Base-by-base conservation (phyloP, 2,797 vertebrate genomes). In the Chelon auratus region DNA sequence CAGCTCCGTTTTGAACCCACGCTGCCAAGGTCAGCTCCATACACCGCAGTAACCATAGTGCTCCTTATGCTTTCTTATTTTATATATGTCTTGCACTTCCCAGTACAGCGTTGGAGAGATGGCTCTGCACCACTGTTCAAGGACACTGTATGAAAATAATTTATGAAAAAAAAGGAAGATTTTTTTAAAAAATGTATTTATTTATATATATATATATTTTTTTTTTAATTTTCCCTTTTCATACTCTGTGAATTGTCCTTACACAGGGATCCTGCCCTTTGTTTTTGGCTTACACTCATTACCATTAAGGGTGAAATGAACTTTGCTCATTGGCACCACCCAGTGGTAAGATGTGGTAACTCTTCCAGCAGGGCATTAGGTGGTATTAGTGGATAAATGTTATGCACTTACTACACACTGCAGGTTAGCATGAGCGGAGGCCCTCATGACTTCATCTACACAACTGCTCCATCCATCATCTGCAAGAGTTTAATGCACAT, bases 1-100 rank as follows among this genome's bases (percentile, higher is more conserved):
- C 77, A 18, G 68, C 76, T 75, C 62, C 68, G 57, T 15, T 84
- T 85, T 78, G 73, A 84, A 73, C 72, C 67, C 59, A 59, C 68
- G 51, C 30, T 52, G 37, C 26, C 73, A 76, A 67, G 83, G 83
- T 88, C 83, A 70, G 63, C 48, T 76, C 54, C 26, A 58, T 51
- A 42, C 30, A 48, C 20, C 1, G 4, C 67, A 64, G 59, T 30
- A 26, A 2, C 45, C 61, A 63, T 22, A 70, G 20, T 59, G 24
- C 42, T 39, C 56, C 36, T 67, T 48, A 0, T 81, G 58, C 59
- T 64, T 26, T 39, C 48, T 56, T 37, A 48, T 62, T 66, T 62
- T 54, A 5, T 43, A 6, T 77, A 20, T 13, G 36, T 60, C 48
- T 11, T 33, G 2, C n/a, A 42, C 47, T 43, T 77, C 15, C 33